These are phyloP conservation scores for Belgica antarctica DNA, from an alignment of 2,888 invertebrate genomes.

Conservation along the genomic window DNA sequence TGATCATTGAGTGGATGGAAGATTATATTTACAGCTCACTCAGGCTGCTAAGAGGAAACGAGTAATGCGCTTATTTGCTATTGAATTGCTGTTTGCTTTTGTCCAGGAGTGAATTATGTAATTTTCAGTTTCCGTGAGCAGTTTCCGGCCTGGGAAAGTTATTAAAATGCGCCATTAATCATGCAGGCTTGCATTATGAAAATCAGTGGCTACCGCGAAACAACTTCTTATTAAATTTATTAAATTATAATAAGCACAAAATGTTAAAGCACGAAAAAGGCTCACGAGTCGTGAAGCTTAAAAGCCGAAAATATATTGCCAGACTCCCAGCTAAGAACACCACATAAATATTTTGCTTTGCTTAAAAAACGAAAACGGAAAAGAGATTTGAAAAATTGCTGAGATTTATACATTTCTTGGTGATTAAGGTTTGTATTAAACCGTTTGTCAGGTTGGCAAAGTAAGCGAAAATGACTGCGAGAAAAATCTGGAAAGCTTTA, in stretches of 20 bases:
- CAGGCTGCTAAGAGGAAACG: not conserved
- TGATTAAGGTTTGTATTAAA: constrained; percentile 11
- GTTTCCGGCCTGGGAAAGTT: constrained; percentile 9
- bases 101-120: not conserved
- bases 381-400: constrained; percentile 2
- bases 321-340: not conserved
- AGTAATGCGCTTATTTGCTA: not conserved
- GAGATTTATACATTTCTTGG: not conserved
- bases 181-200: not conserved
- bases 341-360: not conserved
- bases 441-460: not conserved
- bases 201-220: too few species aligned
- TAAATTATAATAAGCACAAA: not conserved
- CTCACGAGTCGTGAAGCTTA: not conserved
- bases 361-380: not conserved
- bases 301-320: not conserved
- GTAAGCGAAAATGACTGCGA: not conserved
- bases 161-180: not conserved
- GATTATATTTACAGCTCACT: constrained; percentile 11
- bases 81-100: not conserved
- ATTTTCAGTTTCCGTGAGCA: not conserved
- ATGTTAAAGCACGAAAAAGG: not conserved
- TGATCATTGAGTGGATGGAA: not conserved
- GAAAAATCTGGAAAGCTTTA: not conserved
- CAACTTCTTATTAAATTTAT: not conserved